Evolutionary conservation across 2,113 vertebrate species (phyloP), one percentile per base, ranked within the genome.

Genomic region (Chionodraco myersi): DNA sequence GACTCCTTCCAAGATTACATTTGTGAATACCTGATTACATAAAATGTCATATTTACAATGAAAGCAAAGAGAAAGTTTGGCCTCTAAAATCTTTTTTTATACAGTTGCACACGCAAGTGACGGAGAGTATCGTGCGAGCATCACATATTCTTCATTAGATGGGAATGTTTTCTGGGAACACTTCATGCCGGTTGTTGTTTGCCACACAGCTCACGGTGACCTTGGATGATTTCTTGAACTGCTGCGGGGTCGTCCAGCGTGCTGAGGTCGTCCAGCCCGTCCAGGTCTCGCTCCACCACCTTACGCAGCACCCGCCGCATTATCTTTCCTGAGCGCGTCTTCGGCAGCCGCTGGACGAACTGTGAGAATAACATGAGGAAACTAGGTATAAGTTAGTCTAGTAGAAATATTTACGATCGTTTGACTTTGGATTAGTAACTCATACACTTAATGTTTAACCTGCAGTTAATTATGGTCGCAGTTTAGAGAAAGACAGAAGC

Each of bases 311-410:
- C 94, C 0, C 94, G 87, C 0, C 93, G 90, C 95, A 96, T 96
- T 56, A 96, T 96, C 82, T 96, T 96, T 26, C 95, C 95, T 0
- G 95, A 96, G 49, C 95, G 92, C 1, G 96, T 96, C 86, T 96
- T 96, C 0, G 96, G 96, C 64, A 96, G 90, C 44, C 78, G 86
- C 13, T 75, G 78, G 41, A 90, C 90, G 6, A 92, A 48, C 92
- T 93, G 82, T 6, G 44, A 65, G 14, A 1, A 59, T 6, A 3
- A 80, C 23, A 36, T 3, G 3, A 45, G n/a, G 36, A 51, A 23
- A 63, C 5, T 41, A 10, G 16, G 44, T 12, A 4, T 3, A 8
- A 68, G 36, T 36, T n/a, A 1, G 10, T 41, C 11, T 51, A 4
- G 1, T 41, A 48, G 36, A 41, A 41, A 41, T 41, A 41, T 6